Base-by-base conservation (phyloP, 2,797 vertebrate species). In the Pagetopsis macropterus region DNA sequence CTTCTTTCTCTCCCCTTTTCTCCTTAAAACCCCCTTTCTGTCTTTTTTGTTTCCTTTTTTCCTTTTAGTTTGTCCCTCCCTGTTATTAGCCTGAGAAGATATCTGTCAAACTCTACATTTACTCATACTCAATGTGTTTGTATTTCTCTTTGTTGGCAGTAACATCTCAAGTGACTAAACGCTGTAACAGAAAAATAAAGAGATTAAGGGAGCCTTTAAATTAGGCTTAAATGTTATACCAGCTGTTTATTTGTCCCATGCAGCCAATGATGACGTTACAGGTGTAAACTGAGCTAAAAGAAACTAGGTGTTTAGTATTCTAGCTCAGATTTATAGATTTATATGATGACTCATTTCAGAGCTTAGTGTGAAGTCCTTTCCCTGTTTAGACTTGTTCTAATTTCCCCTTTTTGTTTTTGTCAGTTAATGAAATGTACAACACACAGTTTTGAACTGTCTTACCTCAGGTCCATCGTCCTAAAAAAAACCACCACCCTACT, bases 61-160 rank as follows among this genome's bases (percentile, higher is more conserved):
- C 3, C 50, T 9, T 50, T 17, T 27, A 27, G 55, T 10, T 21
- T 65, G 37, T 64, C 46, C 45, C n/a, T 27, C 51, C 9, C 51
- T 40, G 59, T 54, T 60, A 69, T 57, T 69, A 41, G 69, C 74
- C 31, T 37, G 3, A 21, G 49, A 33, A 13, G 3, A 49, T 37
- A 45, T 61, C 41, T 58, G 70, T 70, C 23, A 41, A 21, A 11
- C 13, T 46, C 33, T 11, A 5, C 37, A 37, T 33, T 2, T 27
- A 27, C 23, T 27, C 23, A 27, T 52, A 43, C 60, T 59, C 21
- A 31, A 0, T 57, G 9, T 33, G 1, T 49, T 19, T 66, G 23
- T 41, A 2, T 43, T 63, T 55, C 7, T 70, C 44, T 58, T n/a
- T 5, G 4, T 31, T 41, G 54, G 49, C 27, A 41, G 15, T 46